These are phyloP conservation scores for Marronus borbonicus DNA, from an alignment of 2,888 invertebrate genomes.

Conservation along the genomic window DNA sequence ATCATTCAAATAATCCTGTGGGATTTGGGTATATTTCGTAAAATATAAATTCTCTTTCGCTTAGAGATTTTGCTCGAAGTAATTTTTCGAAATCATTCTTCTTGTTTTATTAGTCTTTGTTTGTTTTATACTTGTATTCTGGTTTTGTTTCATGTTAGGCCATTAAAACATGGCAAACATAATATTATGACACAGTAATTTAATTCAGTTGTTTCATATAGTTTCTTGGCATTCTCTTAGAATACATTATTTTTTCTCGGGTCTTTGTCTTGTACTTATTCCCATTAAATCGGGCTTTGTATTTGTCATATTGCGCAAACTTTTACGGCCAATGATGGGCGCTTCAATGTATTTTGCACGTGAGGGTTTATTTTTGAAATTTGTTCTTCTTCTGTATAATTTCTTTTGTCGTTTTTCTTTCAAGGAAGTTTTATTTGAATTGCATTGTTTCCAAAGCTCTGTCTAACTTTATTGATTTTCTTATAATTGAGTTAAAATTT, in stretches of 20 bases:
- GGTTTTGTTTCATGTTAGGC: no score
- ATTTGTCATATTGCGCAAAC: not conserved
- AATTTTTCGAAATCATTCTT: no score
- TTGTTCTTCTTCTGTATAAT: not conserved
- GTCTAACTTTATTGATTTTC: not conserved
- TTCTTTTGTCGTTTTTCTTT: not conserved
- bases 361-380: not conserved
- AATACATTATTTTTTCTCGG: slow-evolving; percentile 32
- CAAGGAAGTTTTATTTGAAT: not conserved
- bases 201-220: no score
- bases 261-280: slow-evolving; percentile 14
- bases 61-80: no score
- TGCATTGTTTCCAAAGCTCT: not conserved
- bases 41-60: not conserved
- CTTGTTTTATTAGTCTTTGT: no score
- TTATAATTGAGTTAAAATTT: not conserved
- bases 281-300: slow-evolving; percentile 24
- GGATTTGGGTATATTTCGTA: not conserved
- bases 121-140: no score
- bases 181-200: no score
- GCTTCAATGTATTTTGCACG: not conserved
- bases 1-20: no score
- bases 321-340: not conserved
- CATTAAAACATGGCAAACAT: no score
- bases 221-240: not conserved